These are phyloP conservation scores for Lutjanus campechanus DNA, from an alignment of 2,797 vertebrate species.

Conservation along the genomic window DNA sequence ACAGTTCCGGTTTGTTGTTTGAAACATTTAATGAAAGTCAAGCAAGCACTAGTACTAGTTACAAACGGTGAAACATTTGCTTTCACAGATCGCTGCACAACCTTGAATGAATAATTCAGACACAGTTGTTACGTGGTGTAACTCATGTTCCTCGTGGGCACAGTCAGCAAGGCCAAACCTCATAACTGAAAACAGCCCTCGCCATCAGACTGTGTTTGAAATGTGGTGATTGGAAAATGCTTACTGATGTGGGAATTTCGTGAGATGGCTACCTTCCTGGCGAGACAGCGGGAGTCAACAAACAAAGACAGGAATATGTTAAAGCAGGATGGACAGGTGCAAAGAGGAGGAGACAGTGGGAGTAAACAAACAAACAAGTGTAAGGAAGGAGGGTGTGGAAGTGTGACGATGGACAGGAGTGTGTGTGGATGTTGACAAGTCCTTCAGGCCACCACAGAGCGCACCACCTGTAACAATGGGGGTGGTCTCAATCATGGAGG, in stretches of 20 bases:
- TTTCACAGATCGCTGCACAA: neutral
- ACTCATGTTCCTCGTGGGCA: slow-evolving; percentile 16
- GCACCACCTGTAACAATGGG: slow-evolving; percentile 57
- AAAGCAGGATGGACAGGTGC: slow-evolving; percentile 38
- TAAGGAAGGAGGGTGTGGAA: slow-evolving; percentile 23
- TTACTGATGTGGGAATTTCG: neutral
- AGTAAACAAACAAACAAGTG: slow-evolving; percentile 53
- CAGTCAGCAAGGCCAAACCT: slow-evolving; percentile 8
- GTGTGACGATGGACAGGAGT: slow-evolving; percentile 53
- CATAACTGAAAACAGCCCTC: slow-evolving; percentile 24
- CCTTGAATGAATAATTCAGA: neutral
- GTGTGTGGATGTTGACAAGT: slow-evolving; percentile 62
- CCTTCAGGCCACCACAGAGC: slow-evolving; percentile 52
- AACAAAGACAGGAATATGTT: neutral
- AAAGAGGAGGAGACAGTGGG: slow-evolving; percentile 23
- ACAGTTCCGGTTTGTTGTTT: neutral
- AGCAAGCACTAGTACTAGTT: neutral
- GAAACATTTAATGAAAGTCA: neutral
- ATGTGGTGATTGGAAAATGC: slow-evolving; percentile 33
- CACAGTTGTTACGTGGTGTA: slow-evolving; percentile 2
- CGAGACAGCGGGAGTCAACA: neutral
- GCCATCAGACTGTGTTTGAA: slow-evolving; percentile 9
- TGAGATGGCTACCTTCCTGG: neutral
- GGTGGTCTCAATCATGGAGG: slow-evolving; percentile 75
- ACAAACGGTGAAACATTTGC: neutral